Base-by-base conservation (phyloP, 2,888 invertebrate species). In the Melipona bicolor region DNA sequence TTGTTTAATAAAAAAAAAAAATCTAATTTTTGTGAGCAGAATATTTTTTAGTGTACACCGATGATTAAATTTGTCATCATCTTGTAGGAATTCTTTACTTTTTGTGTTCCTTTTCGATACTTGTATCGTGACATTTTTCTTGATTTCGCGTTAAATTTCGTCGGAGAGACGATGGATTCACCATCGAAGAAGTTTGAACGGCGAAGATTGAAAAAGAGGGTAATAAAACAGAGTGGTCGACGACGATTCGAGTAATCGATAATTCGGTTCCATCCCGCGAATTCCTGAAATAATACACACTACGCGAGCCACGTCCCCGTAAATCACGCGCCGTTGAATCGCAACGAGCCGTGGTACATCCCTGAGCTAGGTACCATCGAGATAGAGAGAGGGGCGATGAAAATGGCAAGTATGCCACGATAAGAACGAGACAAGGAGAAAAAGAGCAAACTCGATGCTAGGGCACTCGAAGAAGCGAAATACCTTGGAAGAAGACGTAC, bases 271-370 rank as follows among this genome's bases (percentile, higher is more conserved):
- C 62, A 36, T 27, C 59, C 32, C 52, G 54, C 56, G 70, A 54
- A 59, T 81, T 71, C 64, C 64, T n/a, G 69, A 77, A 88, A 78
- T 32, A 82, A 75, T 75, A 71, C 76, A 78, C 21, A 80, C 75
- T 77, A 71, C 71, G 64, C 67, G 85, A 79, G 87, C 88, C 83
- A 81, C 76, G 87, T 75, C 70, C 52, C 54, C 21, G 67, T 78
- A 86, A 81, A 88, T 90, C 88, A 87, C 81, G 90, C 87, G 79
- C 84, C 86, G 83, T 83, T 88, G 87, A 85, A 61, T 86, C 83
- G 84, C 89, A 88, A 90, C 88, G 86, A 89, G 86, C 85, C 81
- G 86, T 87, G 86, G 75, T 89, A 88, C 90, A 90, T 87, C 89
- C 89, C 87, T 90, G 90, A 68, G 59, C 24, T 54, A n/a, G 74